A percentile compares a stretch with the other conserved stretches of the same genome.
Evolutionary conservation across 1,140 invertebrate species (phyloP).

Genomic region (Brachystomella parvula): DNA sequence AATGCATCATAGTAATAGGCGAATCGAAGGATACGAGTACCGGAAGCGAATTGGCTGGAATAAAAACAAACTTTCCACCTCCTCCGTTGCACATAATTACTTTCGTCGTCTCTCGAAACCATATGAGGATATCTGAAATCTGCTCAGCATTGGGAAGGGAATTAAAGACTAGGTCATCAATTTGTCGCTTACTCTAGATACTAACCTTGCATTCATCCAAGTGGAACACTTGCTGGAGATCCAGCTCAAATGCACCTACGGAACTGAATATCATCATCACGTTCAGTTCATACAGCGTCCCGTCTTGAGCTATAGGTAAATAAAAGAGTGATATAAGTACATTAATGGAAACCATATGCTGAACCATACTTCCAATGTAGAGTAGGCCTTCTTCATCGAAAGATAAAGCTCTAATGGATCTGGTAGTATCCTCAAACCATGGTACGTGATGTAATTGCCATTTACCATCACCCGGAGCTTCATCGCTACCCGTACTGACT

Average conservation of each 20-base stretch:
- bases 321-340: too few relatives aligned
- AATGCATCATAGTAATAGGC: conserved; percentile 23
- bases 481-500: conserved; percentile 23
- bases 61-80: conserved; percentile 29
- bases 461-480: not conserved
- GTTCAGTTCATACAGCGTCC: conserved; percentile 22
- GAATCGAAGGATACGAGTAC: conserved; percentile 31
- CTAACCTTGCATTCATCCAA: conserved; percentile 17
- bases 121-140: conserved; percentile 25
- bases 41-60: conserved; percentile 22
- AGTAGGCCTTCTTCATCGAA: conserved; percentile 34
- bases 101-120: conserved; percentile 26
- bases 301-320: conserved; percentile 12
- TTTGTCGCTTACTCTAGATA: not conserved
- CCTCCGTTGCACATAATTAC: conserved; percentile 29
- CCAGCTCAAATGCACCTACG: not conserved
- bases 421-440: conserved; percentile 33
- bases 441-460: conserved; percentile 32
- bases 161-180: not conserved
- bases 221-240: conserved; percentile 22
- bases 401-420: conserved; percentile 27
- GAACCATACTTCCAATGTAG: conserved; percentile 31
- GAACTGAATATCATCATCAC: conserved; percentile 6
- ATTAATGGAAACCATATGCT: conserved; percentile 9
- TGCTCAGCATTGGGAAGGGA: not conserved